Evolutionary conservation across 2,113 vertebrate genomes (phyloP).

Genomic region (Harpagus bidentatus): DNA sequence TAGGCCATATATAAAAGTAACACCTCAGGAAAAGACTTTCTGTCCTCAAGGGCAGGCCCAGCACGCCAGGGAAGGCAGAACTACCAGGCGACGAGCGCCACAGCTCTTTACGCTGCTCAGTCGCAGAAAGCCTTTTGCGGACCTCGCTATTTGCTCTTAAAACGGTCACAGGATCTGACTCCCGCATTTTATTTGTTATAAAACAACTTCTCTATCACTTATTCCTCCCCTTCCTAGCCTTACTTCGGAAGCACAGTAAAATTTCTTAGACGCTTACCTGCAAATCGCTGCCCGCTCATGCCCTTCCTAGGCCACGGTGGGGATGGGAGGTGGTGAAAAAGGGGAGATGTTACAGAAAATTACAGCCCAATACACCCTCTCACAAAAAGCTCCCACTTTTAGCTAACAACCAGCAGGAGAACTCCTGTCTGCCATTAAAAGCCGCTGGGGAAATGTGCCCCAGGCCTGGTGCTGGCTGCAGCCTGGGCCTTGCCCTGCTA

Average conservation of each 20-base stretch:
- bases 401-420: accelerated
- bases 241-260: background rate
- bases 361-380: accelerated
- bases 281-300: accelerated
- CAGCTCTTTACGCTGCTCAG: accelerated
- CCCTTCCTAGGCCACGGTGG: accelerated
- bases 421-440: background rate
- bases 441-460: accelerated
- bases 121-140: background rate
- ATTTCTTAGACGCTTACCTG: background rate
- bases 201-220: background rate
- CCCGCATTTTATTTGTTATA: background rate
- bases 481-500: background rate
- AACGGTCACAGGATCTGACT: accelerated
- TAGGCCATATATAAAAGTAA: background rate
- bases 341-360: accelerated
- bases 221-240: background rate
- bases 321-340: accelerated
- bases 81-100: accelerated
- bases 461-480: background rate
- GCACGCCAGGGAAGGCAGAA: too few species aligned
- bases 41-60: background rate
- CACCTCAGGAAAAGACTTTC: background rate
- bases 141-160: background rate
- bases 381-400: accelerated